Evolutionary conservation across 2,888 invertebrate species (phyloP), one percentile per base, ranked within the genome.

Genomic region (Ochlodes sylvanus): DNA sequence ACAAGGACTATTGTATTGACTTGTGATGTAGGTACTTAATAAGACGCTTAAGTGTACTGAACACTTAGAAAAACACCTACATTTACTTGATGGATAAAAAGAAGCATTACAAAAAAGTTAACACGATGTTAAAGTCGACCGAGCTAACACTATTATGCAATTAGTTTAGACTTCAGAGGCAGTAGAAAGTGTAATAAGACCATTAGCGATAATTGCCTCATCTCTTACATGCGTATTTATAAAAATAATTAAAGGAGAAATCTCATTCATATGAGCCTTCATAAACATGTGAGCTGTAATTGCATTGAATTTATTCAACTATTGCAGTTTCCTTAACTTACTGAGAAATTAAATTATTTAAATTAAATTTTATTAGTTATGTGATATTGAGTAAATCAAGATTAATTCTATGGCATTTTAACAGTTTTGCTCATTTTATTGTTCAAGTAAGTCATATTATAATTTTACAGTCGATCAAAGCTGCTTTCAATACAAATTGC

Each of bases 101-200:
- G 47, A 47, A 2, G 0, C 47, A 17, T 17, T 1, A 47, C 17
- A 47, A 50, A 50, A 50, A 17, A 50, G 60, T 55, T 60, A 44
- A 66, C 66, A 66, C 14, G 56, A 15, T 38, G 47, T 50, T 7
- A 64, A n/a, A 47, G 44, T 7, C 38, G n/a, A 52, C 15, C 42
- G 52, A 60, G 54, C 66, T 67, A 44, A 17, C 15, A 44, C 54
- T 54, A 58, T 76, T 78, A 77, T 73, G 78, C 74, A 80, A 67
- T 54, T 34, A 19, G 44, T 66, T 27, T 27, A 27, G 27, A 27
- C 27, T 27, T 67, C 41, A 34, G 52, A 55, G 44, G 52, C 60
- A 55, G 34, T 74, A 76, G 75, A 78, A 79, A 79, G 77, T 71
- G 74, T 71, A 79, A 75, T 74, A 74, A 74, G 74, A 74, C 57